Base-by-base conservation (phyloP, 2,113 vertebrate species). In the Trochalopteron elliotii region DNA sequence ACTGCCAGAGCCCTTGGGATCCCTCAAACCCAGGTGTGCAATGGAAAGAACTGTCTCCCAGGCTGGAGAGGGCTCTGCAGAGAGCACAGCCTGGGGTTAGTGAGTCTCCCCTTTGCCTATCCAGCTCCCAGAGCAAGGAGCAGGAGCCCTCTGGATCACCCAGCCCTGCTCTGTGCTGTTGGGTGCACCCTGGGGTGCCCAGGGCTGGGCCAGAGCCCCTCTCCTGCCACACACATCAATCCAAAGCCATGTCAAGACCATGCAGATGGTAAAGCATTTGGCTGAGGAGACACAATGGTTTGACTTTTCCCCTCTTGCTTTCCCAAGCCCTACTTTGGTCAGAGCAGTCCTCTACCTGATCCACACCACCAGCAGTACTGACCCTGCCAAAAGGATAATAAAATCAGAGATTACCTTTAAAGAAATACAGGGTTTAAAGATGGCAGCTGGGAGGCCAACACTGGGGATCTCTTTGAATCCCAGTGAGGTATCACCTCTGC, bases 381-480 rank as follows among this genome's bases (percentile, higher is more conserved):
- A 56, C 39, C 57, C 74, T 69, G n/a, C 53, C 71, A 44, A 68
- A 87, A 83, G 23, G 21, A 65, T 16, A 64, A 85, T 45, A 87
- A 94, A 88, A 55, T 27, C 35, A 1, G 2, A 82, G 10, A 80
- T 60, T 50, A 53, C 50, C 74, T 90, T 80, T 30, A 72, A 64
- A 77, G 68, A 76, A 95, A 59, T 22, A 49, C 57, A 89, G 20
- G 20, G 25, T 17, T n/a, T 45, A 35, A 37, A 72, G 79, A 80
- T 10, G 40, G 98, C 97, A 97, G 97, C 97, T 90, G 96, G 40
- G 98, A 97, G 33, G 30, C 3, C 25, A 68, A 5, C 25, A 24
- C 97, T 95, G 71, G 93, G 98, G 42, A 63, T 64, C 19, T 45
- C 27, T 68, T 16, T 67, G 59, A 67, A 84, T 45, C 79, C 19